Evolutionary conservation across 2,113 vertebrate species (phyloP).

Genomic region (Choloepus hoffmanni): DNA sequence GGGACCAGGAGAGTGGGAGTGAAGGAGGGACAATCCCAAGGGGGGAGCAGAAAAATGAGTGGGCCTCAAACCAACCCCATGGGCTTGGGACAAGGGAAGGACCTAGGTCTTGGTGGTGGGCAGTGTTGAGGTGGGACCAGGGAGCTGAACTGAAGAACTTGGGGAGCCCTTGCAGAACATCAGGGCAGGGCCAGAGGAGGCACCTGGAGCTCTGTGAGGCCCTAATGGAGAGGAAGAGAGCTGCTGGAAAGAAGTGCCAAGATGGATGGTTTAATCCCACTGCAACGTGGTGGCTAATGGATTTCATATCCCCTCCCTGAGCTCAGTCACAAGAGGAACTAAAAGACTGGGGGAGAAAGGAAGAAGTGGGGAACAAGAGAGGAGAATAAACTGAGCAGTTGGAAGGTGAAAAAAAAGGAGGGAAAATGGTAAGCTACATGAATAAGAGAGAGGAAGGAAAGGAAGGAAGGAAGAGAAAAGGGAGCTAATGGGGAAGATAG

Average conservation of each 20-base stretch:
- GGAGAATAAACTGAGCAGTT: neutral
- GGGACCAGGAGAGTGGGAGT: neutral
- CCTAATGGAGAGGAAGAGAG: neutral
- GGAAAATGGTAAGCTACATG: fast-evolving
- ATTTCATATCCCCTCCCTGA: constrained; percentile 66
- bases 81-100: neutral
- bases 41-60: constrained; percentile 19
- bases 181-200: neutral
- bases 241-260: neutral
- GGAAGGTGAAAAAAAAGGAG: neutral
- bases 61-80: neutral
- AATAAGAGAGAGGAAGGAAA: neutral
- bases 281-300: constrained; percentile 71
- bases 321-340: constrained; percentile 17
- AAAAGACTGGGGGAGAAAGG: neutral
- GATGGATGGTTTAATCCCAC: constrained; percentile 70
- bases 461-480: too few relatives aligned
- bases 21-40: neutral
- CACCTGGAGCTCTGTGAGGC: neutral
- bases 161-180: neutral
- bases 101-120: neutral
- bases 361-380: neutral
- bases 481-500: neutral
- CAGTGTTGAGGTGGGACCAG: too few relatives aligned
- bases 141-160: neutral